Evolutionary conservation across 1,140 invertebrate genomes (phyloP), one percentile per base, ranked within the genome.

Genomic region (Triops cancriformis): DNA sequence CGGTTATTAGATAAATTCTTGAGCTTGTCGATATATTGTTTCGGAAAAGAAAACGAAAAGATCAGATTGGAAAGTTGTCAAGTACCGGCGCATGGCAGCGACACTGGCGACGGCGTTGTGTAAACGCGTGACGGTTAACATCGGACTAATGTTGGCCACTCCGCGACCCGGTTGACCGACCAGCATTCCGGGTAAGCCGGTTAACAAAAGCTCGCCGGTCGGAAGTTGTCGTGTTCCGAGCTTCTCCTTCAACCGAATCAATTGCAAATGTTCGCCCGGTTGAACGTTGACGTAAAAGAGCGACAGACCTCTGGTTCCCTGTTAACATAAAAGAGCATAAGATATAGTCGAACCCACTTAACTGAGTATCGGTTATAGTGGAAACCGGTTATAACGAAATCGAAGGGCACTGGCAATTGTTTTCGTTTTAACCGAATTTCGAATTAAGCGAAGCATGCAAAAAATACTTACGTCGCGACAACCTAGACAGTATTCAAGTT

Each of bases 41-140:
- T 3, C 12, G 75, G 7, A 14, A 43, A 43, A 72, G 9, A 78
- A 78, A 37, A 26, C 43, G 3, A 28, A 73, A 37, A 11, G n/a
- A n/a, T 74, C 11, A 6, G 6, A 4, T n/a, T n/a, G 26, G 27
- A 7, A 74, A 18, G 4, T 41, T 31, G 2, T 78, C 18, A 31
- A 7, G 1, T 45, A 87, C 87, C 88, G 84, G 83, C 88, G 83
- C 87, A 89, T 89, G 9, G 77, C 79, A 37, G 83, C 74, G 73
- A 85, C 83, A 73, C 86, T 83, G 18, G 83, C 82, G 6, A 87
- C 77, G n/a, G 88, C 82, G 81, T 89, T 90, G 80, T 89, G 87
- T 42, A 90, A 83, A 73, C 89, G 81, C n/a, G 89, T 89, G 26
- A 89, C 84, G 41, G 85, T 89, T 11, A 90, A 80, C 89, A 90